A percentile compares a stretch with the other conserved stretches of the same genome.
phyloP scores from a whole-genome alignment of 2,888 invertebrate species.

The Raillietiella orientalis region DNA sequence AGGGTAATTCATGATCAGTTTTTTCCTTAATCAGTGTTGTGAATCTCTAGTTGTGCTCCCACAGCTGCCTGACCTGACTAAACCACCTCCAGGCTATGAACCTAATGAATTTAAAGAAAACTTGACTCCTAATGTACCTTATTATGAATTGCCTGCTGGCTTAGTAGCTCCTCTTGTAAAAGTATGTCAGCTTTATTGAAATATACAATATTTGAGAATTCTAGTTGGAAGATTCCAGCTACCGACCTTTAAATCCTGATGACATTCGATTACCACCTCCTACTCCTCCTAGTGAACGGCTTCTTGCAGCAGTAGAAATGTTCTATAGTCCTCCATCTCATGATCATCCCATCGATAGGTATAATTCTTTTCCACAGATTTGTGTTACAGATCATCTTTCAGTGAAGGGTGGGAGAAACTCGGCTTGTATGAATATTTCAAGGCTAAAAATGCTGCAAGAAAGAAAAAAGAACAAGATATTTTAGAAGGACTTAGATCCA shows the following conservation, averaged over 20 bases:
- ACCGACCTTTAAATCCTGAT: conserved; percentile 59
- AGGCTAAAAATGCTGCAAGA: conserved; percentile 67
- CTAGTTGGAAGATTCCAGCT: conserved; percentile 60
- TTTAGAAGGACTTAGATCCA: conserved; percentile 25
- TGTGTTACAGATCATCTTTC: conserved; percentile 7
- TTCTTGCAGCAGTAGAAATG: conserved; percentile 74
- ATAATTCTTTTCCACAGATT: too few species aligned
- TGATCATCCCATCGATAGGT: conserved; percentile 57
- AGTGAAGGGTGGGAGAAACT: conserved; percentile 93
- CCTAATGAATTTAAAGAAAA: conserved; percentile 23
- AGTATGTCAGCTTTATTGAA: conserved; percentile 20
- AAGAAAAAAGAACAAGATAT: conserved; percentile 61
- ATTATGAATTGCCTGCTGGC: conserved; percentile 87
- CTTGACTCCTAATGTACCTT: conserved; percentile 62
- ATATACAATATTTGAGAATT: too few species aligned
- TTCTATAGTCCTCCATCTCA: conserved; percentile 85
- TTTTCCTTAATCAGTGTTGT: conserved; percentile 1
- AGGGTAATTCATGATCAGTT: too few species aligned
- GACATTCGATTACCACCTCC: conserved; percentile 75
- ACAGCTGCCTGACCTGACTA: conserved; percentile 36
- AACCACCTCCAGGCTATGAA: conserved; percentile 48
- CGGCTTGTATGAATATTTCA: conserved; percentile 87
- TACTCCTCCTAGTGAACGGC: conserved; percentile 67
- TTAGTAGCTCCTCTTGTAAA: conserved; percentile 89
- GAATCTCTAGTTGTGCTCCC: conserved; percentile 5